phyloP scores from a whole-genome alignment of 2,113 vertebrate genomes.

The Stegostoma tigrinum region DNA sequence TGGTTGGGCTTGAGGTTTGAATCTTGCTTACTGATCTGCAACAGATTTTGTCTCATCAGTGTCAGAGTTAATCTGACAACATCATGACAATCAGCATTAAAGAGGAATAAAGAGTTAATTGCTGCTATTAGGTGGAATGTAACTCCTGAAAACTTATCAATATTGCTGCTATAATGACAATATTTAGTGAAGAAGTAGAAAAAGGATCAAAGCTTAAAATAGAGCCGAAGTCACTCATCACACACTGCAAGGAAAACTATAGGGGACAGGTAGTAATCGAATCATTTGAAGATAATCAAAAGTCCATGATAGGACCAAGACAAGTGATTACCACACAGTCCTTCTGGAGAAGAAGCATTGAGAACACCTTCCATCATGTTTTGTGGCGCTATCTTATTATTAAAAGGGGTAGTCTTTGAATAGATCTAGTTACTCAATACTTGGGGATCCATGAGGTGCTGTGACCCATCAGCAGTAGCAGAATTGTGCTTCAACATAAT shows the following conservation, averaged over 20 bases:
- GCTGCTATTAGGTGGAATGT: neutral
- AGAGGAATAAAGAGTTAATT: too few species aligned
- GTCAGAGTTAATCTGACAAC: neutral
- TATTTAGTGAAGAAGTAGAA: neutral
- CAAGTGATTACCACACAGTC: too few species aligned
- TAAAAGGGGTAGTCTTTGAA: too few species aligned
- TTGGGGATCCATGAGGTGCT: too few species aligned
- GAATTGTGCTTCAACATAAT: too few species aligned
- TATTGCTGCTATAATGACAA: neutral
- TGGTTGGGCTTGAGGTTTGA: neutral
- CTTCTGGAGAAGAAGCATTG: too few species aligned
- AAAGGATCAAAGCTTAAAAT: neutral
- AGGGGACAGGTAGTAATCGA: neutral
- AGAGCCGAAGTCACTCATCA: neutral
- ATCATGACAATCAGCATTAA: too few species aligned
- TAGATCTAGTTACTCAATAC: too few species aligned
- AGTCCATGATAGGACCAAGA: too few species aligned
- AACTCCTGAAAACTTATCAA: neutral
- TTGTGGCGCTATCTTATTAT: too few species aligned
- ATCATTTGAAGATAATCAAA: neutral
- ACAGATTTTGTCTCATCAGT: neutral
- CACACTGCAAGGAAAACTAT: neutral
- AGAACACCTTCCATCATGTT: too few species aligned
- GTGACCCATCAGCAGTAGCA: too few species aligned
- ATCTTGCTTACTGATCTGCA: neutral